Conservation (phyloP, 2,797 vertebrate genomes). For the Caiman crocodilus region DNA sequence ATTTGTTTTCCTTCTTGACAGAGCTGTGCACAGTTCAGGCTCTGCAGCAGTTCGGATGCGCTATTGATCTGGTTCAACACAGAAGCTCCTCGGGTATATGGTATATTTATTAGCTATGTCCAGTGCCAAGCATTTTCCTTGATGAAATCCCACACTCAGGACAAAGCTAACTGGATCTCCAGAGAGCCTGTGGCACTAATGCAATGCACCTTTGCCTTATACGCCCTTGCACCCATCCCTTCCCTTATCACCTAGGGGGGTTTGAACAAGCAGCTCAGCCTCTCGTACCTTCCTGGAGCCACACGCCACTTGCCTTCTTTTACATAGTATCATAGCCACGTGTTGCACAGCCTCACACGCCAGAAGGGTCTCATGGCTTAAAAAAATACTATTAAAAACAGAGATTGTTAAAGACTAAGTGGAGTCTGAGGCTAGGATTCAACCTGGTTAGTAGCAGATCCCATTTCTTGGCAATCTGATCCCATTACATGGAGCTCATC, state of each 20-base stretch:
- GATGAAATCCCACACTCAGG: rapidly evolving
- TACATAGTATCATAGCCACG: not conserved
- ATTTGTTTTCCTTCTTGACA: not conserved
- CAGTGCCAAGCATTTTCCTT: rapidly evolving
- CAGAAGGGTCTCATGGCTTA: not conserved
- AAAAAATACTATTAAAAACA: not conserved
- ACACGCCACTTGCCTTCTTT: not conserved
- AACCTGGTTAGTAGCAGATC: not conserved
- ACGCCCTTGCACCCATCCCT: rapidly evolving
- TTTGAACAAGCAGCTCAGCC: rapidly evolving
- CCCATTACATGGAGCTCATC: rapidly evolving
- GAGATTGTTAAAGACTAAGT: not conserved
- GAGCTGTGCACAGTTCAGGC: not conserved
- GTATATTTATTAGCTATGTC: rapidly evolving
- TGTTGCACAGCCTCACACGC: not conserved
- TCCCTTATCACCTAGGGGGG: not conserved
- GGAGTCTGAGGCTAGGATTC: not conserved
- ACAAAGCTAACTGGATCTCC: not conserved
- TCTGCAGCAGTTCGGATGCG: not conserved
- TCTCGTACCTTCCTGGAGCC: not conserved
- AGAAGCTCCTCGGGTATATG: rapidly evolving
- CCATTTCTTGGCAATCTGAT: not conserved
- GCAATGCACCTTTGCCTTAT: rapidly evolving
- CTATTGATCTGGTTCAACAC: rapidly evolving
- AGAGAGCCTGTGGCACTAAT: rapidly evolving